A percentile compares a stretch with the other conserved stretches of the same genome.
Evolutionary conservation across 2,888 invertebrate genomes (phyloP).

Genomic region (Macrosoma leucophasiata): DNA sequence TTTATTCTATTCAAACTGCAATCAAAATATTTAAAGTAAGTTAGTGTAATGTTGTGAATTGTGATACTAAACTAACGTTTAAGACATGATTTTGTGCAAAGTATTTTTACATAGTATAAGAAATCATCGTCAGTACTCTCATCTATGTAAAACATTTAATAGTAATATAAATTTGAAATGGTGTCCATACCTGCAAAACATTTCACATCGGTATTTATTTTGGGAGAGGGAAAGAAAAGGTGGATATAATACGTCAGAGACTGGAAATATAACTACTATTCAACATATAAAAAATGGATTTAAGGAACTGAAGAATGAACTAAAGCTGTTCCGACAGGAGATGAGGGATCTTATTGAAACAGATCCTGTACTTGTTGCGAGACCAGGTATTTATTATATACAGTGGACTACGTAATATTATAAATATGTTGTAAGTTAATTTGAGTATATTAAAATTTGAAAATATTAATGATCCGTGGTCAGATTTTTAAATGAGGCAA

Average conservation of each 20-base stretch:
- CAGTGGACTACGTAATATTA: too few relatives aligned
- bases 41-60: not conserved
- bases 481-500: too few relatives aligned
- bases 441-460: too few relatives aligned
- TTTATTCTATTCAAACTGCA: too few relatives aligned
- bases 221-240: slow-evolving; percentile 77
- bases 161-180: slow-evolving; percentile 28
- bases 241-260: slow-evolving; percentile 67
- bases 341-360: slow-evolving; percentile 76
- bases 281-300: slow-evolving; percentile 79
- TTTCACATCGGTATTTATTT: slow-evolving; percentile 55
- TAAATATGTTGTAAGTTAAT: too few relatives aligned
- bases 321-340: slow-evolving; percentile 80
- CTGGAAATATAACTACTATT: slow-evolving; percentile 53
- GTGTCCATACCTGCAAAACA: slow-evolving; percentile 28
- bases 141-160: slow-evolving; percentile 32
- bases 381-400: slow-evolving; percentile 61
- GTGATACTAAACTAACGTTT: too few relatives aligned
- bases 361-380: slow-evolving; percentile 76
- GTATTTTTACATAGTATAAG: slow-evolving; percentile 27
- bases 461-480: too few relatives aligned
- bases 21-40: slow-evolving; percentile 18
- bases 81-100: too few relatives aligned
- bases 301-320: slow-evolving; percentile 79
- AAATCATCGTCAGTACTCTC: slow-evolving; percentile 35